A percentile compares a stretch with the other conserved stretches of the same genome.
phyloP scores from a whole-genome alignment of 2,797 vertebrate genomes.

The Acanthis flammea region DNA sequence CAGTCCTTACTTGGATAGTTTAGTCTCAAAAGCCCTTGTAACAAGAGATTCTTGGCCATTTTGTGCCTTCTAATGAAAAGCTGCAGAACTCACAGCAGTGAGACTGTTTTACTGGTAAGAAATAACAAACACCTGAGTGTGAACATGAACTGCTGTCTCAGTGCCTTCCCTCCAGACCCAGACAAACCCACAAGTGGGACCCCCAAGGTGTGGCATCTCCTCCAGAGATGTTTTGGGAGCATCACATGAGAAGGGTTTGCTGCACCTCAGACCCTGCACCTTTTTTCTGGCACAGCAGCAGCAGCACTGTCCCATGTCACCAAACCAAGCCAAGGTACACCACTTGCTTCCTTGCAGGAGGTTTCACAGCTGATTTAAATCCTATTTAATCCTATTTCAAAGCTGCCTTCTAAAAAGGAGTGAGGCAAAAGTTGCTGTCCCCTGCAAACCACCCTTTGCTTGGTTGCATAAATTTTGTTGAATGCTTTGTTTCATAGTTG shows the following conservation, averaged over 20 bases:
- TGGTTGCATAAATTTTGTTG: neutral
- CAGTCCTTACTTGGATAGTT: too few relatives aligned
- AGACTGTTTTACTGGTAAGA: too few relatives aligned
- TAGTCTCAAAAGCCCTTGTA: too few relatives aligned
- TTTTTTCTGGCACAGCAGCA: neutral
- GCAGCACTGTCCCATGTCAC: rapidly evolving
- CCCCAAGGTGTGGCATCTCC: neutral
- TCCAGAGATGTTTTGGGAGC: rapidly evolving
- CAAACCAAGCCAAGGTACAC: rapidly evolving
- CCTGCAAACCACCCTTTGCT: neutral
- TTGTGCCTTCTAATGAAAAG: too few relatives aligned
- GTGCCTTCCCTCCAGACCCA: too few relatives aligned
- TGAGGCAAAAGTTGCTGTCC: rapidly evolving
- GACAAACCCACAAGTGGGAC: too few relatives aligned
- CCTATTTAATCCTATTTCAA: neutral
- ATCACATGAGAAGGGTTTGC: neutral
- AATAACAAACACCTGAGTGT: too few relatives aligned
- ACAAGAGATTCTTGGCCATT: too few relatives aligned
- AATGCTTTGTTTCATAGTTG: neutral
- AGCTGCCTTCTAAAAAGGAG: neutral
- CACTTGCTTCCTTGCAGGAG: neutral
- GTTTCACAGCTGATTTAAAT: neutral
- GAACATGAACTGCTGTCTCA: too few relatives aligned
- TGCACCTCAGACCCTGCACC: rapidly evolving
- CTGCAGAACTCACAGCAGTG: too few relatives aligned